Evolutionary conservation across 2,113 vertebrate species (phyloP).

Genomic region (Strix uralensis): DNA sequence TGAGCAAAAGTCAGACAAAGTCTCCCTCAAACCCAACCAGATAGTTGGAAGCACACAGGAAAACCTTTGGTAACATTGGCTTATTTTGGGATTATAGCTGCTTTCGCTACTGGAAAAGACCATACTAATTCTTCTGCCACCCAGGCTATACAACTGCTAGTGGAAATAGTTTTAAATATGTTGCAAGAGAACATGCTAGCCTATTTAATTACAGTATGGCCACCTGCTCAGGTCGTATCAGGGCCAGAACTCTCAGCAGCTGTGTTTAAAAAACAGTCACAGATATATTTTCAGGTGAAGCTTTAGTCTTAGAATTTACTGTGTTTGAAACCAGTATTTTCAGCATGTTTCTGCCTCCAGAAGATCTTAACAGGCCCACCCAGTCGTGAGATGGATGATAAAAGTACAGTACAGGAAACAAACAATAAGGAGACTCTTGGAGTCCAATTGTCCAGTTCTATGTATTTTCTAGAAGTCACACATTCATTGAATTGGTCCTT

Average conservation of each 20-base stretch:
- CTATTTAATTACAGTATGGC: not conserved
- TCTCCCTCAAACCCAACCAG: not conserved
- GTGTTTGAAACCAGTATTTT: not conserved
- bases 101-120: not conserved
- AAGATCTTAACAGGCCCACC: not conserved
- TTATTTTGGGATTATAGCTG: not conserved
- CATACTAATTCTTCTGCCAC: not conserved
- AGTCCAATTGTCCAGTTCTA: not conserved
- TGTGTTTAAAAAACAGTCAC: not conserved
- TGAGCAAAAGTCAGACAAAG: not conserved
- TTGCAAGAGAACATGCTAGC: not conserved
- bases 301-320: not conserved
- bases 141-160: not conserved
- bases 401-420: not conserved
- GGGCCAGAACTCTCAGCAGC: not conserved
- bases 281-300: not conserved
- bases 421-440: not conserved
- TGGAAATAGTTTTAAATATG: not conserved
- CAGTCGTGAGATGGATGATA: not conserved
- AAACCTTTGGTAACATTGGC: not conserved
- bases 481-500: not conserved
- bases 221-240: not conserved
- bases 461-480: not conserved
- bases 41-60: not conserved
- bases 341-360: not conserved